Evolutionary conservation across 2,113 vertebrate genomes (phyloP).

Genomic region (Phalacrocorax pelagicus): DNA sequence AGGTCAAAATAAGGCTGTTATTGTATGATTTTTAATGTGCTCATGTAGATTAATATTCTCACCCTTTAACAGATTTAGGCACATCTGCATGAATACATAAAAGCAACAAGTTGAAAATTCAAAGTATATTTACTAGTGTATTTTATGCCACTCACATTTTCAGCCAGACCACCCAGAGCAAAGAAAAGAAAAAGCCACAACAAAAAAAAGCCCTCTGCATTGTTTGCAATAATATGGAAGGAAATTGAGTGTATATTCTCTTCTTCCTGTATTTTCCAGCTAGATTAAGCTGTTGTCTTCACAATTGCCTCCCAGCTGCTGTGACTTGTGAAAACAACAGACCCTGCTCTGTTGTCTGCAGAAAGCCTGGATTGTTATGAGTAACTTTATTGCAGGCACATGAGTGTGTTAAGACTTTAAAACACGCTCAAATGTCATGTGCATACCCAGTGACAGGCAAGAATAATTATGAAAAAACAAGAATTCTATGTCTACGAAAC

Average conservation of each 20-base stretch:
- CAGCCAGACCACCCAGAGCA: slow-evolving; percentile 77
- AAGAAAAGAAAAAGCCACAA: slow-evolving; percentile 65
- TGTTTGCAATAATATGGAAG: slow-evolving; percentile 77
- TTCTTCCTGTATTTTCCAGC: slow-evolving; percentile 83
- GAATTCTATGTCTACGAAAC: slow-evolving; percentile 85
- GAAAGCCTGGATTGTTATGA: slow-evolving; percentile 87
- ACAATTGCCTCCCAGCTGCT: slow-evolving; percentile 91
- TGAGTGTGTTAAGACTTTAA: slow-evolving; percentile 89
- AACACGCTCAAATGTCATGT: slow-evolving; percentile 90
- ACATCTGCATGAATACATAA: slow-evolving; percentile 38
- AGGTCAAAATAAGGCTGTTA: slow-evolving; percentile 40
- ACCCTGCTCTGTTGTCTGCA: slow-evolving; percentile 90
- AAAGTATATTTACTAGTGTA: slow-evolving; percentile 56
- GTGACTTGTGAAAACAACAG: slow-evolving; percentile 87
- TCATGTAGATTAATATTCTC: slow-evolving; percentile 19
- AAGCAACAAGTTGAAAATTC: slow-evolving; percentile 65
- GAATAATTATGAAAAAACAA: slow-evolving; percentile 90
- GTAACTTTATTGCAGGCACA: slow-evolving; percentile 90
- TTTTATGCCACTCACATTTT: slow-evolving; percentile 72
- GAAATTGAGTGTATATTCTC: slow-evolving; percentile 80
- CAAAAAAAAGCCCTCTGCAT: slow-evolving; percentile 72
- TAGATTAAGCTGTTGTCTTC: slow-evolving; percentile 89
- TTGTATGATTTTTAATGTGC: slow-evolving; percentile 32
- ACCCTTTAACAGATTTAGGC: slow-evolving; percentile 43
- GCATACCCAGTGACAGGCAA: slow-evolving; percentile 86